phyloP scores from a whole-genome alignment of 2,797 vertebrate genomes.

The Ambastaia sidthimunki region DNA sequence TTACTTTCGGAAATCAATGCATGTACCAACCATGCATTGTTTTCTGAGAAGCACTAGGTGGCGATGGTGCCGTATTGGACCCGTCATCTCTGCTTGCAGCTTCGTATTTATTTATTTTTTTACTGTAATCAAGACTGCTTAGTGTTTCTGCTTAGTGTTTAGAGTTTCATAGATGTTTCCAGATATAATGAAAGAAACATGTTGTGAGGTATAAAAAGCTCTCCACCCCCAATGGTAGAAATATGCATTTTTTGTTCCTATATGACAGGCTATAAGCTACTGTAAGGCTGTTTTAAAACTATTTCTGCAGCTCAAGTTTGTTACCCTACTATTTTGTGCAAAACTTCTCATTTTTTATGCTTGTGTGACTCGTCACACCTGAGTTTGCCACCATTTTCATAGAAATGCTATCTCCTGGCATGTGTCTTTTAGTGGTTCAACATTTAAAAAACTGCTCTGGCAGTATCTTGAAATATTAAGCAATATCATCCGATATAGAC shows the following conservation, averaged over 20 bases:
- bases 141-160: no score
- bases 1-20: no score
- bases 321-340: no score
- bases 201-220: slow-evolving; percentile 11
- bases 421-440: slow-evolving; percentile 41
- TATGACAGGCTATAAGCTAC: background rate
- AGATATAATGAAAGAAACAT: slow-evolving; percentile 12
- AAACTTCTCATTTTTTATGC: slow-evolving; percentile 33
- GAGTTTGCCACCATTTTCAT: slow-evolving; percentile 25
- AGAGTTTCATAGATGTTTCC: slow-evolving; percentile 1
- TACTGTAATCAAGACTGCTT: slow-evolving; percentile 11
- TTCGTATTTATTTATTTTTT: no score
- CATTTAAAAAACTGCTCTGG: slow-evolving; percentile 53
- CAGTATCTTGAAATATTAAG: slow-evolving; percentile 64
- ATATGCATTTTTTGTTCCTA: background rate
- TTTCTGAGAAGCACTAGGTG: no score
- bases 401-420: slow-evolving; percentile 13
- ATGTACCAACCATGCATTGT: no score
- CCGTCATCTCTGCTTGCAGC: no score
- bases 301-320: slow-evolving; percentile 62
- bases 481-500: slow-evolving; percentile 64
- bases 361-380: slow-evolving; percentile 43
- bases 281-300: slow-evolving; percentile 40
- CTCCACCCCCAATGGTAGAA: background rate
- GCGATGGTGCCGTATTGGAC: no score